Evolutionary conservation across 2,888 invertebrate genomes (phyloP), one percentile per base, ranked within the genome.

Genomic region (Amphipoea lucens): DNA sequence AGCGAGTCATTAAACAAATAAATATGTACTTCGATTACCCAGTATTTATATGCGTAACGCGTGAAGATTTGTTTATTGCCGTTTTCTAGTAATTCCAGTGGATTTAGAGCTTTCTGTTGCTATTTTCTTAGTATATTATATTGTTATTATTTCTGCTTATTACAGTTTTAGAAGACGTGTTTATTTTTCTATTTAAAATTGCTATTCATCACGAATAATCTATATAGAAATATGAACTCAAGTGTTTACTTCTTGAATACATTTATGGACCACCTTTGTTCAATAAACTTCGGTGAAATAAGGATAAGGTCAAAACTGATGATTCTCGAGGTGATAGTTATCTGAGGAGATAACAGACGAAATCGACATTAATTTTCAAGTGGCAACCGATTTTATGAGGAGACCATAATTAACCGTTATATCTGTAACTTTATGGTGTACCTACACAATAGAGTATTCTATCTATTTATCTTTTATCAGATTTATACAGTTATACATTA

Each of bases 1-100:
- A 80, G 60, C 80, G 81, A 88, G 76, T 83, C 86, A 88, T 84
- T 86, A 87, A 73, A 78, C 80, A 82, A 88, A 88, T 86, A 86
- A 87, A 88, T 79, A 85, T 75, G 62, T 84, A 79, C 86, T 80
- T 75, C 72, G 67, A 77, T 79, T 79, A 76, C 69, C 45, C 42
- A 70, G 79, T 77, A 76, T 88, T 87, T 81, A 85, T 80, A 76
- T 86, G 76, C 83, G 65, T 76, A 82, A 66, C 76, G 80, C 62
- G 74, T 74, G 82, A 76, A 74, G 79, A 84, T 78, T 81, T 76
- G 76, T 89, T 85, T 89, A 87, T 80, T 54, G 71, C 57, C 48
- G 74, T 78, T 78, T 81, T 83, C 81, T 84, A 75, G 75, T 71
- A 63, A 84, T 74, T 84, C 80, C 54, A 63, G 63, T 63, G 36